Conservation (phyloP, 2,113 vertebrate genomes). For the Cavia aperea region DNA sequence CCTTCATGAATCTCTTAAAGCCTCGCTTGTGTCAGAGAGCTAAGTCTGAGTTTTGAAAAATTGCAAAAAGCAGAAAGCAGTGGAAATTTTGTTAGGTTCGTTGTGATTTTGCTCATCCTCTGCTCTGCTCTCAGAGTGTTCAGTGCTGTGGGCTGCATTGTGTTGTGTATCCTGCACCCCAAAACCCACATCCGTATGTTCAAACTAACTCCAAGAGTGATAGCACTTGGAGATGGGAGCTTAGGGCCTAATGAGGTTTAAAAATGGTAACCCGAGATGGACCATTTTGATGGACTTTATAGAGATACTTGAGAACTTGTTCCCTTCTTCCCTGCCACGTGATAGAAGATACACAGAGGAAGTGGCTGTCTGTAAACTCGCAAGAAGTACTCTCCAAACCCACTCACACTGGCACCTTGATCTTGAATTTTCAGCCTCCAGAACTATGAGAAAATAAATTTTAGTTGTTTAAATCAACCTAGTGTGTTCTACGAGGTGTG, state of each 20-base stretch:
- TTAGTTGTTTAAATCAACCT: background rate
- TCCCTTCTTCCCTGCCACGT: fast-evolving
- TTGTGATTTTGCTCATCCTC: background rate
- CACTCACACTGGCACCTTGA: background rate
- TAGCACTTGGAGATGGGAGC: background rate
- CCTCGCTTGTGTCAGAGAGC: background rate
- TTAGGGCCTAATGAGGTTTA: background rate
- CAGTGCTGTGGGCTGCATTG: background rate
- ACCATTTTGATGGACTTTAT: background rate
- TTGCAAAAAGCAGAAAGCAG: background rate
- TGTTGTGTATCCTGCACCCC: background rate
- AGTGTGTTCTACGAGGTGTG: background rate
- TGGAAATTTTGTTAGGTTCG: background rate
- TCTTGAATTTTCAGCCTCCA: background rate
- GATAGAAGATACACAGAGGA: background rate
- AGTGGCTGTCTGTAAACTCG: background rate
- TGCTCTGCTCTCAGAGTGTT: background rate
- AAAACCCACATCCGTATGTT: too few species aligned
- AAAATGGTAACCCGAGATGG: background rate
- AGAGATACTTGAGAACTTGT: background rate
- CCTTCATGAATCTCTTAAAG: background rate
- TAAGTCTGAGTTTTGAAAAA: background rate
- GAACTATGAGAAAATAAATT: background rate
- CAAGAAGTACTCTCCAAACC: background rate
- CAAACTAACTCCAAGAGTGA: fast-evolving